Evolutionary conservation across 2,797 vertebrate genomes (phyloP).

Genomic region (Sebastes diaconus): DNA sequence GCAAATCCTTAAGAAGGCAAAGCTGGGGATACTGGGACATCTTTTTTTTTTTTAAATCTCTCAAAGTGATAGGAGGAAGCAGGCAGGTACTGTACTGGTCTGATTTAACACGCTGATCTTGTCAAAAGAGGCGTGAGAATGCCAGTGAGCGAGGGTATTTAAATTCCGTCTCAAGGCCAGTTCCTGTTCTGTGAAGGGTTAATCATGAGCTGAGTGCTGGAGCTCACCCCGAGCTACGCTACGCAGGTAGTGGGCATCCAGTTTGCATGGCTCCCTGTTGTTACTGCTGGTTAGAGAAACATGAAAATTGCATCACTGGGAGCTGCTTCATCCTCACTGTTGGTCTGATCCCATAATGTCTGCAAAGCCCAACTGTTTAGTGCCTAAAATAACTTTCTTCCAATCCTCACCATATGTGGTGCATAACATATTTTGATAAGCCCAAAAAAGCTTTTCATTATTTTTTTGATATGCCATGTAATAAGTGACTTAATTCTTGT

Average conservation of each 20-base stretch:
- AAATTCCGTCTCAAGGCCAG: not conserved
- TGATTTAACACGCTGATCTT: not conserved
- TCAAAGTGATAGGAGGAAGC: not conserved
- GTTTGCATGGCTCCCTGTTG: conserved; percentile 31
- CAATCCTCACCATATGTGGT: not conserved
- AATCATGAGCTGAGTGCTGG: conserved; percentile 38
- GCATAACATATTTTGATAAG: not conserved
- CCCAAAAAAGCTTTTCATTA: not conserved
- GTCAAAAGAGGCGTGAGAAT: not conserved
- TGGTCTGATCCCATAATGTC: not conserved
- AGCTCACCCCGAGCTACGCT: conserved; percentile 39
- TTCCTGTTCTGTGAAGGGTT: conserved; percentile 15
- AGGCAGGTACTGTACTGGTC: not conserved
- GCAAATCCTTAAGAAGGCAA: conserved; percentile 1
- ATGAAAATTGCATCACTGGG: conserved; percentile 48
- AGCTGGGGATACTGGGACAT: not conserved
- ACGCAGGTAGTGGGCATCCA: conserved; percentile 56
- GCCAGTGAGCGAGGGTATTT: not conserved
- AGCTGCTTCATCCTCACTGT: conserved; percentile 5
- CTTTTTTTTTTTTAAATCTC: not conserved
- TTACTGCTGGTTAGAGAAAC: conserved; percentile 43
- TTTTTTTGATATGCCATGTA: no score
- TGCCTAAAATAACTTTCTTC: not conserved
- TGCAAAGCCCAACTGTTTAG: not conserved
- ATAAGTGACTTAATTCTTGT: no score